Evolutionary conservation across 2,797 vertebrate genomes (phyloP).

Genomic region (Ispidina lecontei): DNA sequence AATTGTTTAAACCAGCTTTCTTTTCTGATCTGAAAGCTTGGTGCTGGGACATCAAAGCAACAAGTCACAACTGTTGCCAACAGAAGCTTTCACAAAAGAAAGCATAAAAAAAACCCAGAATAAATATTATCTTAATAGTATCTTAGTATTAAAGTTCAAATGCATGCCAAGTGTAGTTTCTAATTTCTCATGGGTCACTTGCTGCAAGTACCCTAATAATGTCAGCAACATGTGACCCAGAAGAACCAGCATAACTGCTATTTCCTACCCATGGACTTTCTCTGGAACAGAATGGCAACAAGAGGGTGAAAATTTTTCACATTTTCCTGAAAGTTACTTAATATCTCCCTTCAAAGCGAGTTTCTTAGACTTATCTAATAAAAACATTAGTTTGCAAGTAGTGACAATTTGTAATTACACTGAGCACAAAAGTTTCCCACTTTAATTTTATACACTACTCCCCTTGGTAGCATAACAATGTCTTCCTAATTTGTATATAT

Average conservation of each 20-base stretch:
- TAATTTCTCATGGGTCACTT: not conserved
- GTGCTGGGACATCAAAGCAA: not conserved
- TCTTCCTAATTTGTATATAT: not conserved
- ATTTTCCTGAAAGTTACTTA: not conserved
- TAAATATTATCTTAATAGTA: not conserved
- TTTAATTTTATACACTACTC: not conserved
- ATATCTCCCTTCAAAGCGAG: not conserved
- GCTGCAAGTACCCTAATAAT: not conserved
- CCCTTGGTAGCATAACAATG: not conserved
- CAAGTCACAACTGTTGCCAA: not conserved
- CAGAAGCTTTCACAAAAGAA: not conserved
- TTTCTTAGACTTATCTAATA: not conserved
- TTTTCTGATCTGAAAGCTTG: not conserved
- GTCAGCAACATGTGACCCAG: not conserved
- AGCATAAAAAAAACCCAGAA: not conserved
- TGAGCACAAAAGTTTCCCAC: not conserved
- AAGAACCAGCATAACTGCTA: not conserved
- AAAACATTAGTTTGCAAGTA: not conserved
- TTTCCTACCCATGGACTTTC: not conserved
- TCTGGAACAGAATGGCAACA: not conserved
- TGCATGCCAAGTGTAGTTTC: not conserved
- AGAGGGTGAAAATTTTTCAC: accelerated
- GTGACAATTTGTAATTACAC: not conserved
- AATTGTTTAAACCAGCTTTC: not conserved
- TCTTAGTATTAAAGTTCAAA: not conserved